Evolutionary conservation across 2,888 invertebrate species (phyloP), one percentile per base, ranked within the genome.

Genomic region (Galeruca laticollis): DNA sequence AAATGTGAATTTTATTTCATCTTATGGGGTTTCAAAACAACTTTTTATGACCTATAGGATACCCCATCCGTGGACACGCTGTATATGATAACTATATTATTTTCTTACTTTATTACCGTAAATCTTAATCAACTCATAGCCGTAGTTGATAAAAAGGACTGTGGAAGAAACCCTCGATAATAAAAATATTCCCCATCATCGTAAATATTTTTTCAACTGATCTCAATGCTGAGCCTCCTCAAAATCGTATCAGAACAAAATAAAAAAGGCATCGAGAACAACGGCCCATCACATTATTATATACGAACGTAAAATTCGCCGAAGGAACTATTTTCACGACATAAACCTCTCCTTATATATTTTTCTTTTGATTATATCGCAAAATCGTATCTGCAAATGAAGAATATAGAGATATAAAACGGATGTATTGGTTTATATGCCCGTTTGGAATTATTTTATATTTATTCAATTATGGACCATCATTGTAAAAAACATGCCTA

Each of bases 101-200:
- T n/a, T n/a, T n/a, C 2, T 40, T 3, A 40, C 40, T n/a, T n/a
- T n/a, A n/a, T n/a, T n/a, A n/a, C n/a, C n/a, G n/a, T n/a, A n/a
- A n/a, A n/a, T n/a, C 1, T 26, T 26, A 26, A 26, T 26, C 26
- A 26, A 26, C 26, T 26, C 26, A n/a, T 3, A 4, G n/a, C n/a
- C 5, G 40, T 40, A 40, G n/a, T n/a, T n/a, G 2, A 40, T 40
- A 40, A 40, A 40, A n/a, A 6, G 5, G 6, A 13, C 4, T 11
- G n/a, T 40, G 13, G n/a, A n/a, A 40, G 13, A 40, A 40, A 13
- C 40, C 40, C n/a, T 40, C 13, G n/a, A 40, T 40, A 40, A 40
- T 40, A 40, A 40, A 40, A 40, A 40, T 40, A 40, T 40, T 40
- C 13, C n/a, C n/a, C 40, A 40, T n/a, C n/a, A 40, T 40, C 40